A percentile compares a stretch with the other conserved stretches of the same genome.
Conservation (phyloP, 2,797 vertebrate genomes). For the Nannoperca obscura region DNA sequence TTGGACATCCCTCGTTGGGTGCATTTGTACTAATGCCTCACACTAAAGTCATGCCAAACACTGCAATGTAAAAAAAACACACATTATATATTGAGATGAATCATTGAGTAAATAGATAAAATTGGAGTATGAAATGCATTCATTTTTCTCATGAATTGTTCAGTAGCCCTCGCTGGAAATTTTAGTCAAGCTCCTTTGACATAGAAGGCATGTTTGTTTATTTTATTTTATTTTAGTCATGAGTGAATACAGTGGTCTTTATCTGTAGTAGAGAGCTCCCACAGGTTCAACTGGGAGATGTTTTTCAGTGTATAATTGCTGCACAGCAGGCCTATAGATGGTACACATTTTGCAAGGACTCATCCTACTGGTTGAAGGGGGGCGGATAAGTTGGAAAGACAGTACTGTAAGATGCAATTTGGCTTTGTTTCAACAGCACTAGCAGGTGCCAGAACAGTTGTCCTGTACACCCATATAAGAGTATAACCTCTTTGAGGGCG, state of each 20-base stretch:
- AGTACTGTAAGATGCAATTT: slow-evolving; percentile 80
- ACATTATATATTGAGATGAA: slow-evolving; percentile 69
- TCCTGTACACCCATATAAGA: slow-evolving; percentile 52
- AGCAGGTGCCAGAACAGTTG: slow-evolving; percentile 60
- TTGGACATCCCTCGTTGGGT: slow-evolving; percentile 72
- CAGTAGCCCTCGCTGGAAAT: slow-evolving; percentile 72
- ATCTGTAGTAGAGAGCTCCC: slow-evolving; percentile 35
- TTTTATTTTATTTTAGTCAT: slow-evolving; percentile 11
- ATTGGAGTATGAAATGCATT: slow-evolving; percentile 76
- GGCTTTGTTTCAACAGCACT: slow-evolving; percentile 75
- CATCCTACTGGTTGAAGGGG: slow-evolving; percentile 57
- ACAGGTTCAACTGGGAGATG: slow-evolving; percentile 54
- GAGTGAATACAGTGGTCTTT: slow-evolving; percentile 49
- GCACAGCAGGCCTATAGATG: slow-evolving; percentile 62
- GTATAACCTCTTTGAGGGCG: slow-evolving; percentile 64
- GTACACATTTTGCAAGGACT: slow-evolving; percentile 56
- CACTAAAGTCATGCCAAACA: slow-evolving; percentile 75
- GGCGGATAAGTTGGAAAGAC: slow-evolving; percentile 66
- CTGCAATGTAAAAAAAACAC: slow-evolving; percentile 75
- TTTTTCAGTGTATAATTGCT: slow-evolving; percentile 48
- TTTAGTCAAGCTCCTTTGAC: slow-evolving; percentile 69
- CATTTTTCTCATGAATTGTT: slow-evolving; percentile 67
- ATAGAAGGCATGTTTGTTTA: slow-evolving; percentile 65
- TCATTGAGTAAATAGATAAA: slow-evolving; percentile 66
- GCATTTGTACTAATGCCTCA: slow-evolving; percentile 70